These are phyloP conservation scores for Melikaiella ostensackeni DNA, from an alignment of 2,888 invertebrate species.

Conservation along the genomic window DNA sequence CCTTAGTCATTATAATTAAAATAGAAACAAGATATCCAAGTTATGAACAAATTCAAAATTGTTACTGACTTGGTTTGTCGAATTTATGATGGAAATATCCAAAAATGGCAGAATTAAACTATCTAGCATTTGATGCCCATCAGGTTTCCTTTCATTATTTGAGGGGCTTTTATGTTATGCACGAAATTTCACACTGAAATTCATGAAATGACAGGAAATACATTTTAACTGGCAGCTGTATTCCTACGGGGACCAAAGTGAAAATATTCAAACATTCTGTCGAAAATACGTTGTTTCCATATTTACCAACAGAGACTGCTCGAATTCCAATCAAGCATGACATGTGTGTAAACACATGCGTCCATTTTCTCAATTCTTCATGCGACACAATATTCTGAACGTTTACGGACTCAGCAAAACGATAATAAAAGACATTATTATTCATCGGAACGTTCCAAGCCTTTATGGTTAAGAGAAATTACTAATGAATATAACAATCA, in stretches of 20 bases:
- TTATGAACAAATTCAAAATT: too few species aligned
- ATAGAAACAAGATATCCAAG: too few species aligned
- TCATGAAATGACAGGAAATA: neutral
- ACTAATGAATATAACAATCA: too few species aligned
- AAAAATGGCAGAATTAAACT: neutral
- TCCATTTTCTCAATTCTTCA: constrained; percentile 14
- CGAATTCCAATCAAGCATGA: constrained; percentile 26
- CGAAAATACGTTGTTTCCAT: constrained; percentile 28
- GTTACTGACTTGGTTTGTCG: neutral
- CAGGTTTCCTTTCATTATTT: neutral
- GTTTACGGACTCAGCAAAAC: neutral
- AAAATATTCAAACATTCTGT: constrained; percentile 7
- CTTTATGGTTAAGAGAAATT: neutral
- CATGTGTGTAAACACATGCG: constrained; percentile 17
- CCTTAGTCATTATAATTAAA: too few species aligned
- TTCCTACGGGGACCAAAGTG: neutral
- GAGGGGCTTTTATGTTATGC: neutral
- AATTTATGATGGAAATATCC: neutral
- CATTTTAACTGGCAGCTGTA: neutral
- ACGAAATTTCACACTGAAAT: neutral
- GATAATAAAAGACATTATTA: constrained; percentile 18
- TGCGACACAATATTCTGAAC: constrained; percentile 3
- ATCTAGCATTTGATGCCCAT: neutral
- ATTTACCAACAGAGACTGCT: constrained; percentile 9
- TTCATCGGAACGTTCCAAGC: constrained; percentile 3